Evolutionary conservation across 2,888 invertebrate genomes (phyloP), one percentile per base, ranked within the genome.

Genomic region (Erebia epiphron): DNA sequence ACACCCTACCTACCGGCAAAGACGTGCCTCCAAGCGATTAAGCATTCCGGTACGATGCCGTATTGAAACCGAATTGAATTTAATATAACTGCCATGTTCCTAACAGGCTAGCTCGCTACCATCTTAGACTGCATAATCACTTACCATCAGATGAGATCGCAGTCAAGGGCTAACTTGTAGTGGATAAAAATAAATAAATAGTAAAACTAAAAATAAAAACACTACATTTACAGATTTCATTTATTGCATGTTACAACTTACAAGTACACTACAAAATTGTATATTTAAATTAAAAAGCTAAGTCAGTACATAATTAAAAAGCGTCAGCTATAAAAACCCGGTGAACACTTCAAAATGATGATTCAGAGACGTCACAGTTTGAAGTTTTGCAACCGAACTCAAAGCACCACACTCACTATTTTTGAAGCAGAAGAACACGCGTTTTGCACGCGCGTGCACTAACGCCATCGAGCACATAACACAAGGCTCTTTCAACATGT

Each of bases 381-480:
- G 98, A 50, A 99, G 84, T 81, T 97, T 96, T 3, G 95, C 95
- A 69, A 89, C 92, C 1, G 96, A 95, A 0, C 95, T 95, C 0
- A 99, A 86, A 0, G 96, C 97, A 0, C 99, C 99, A 70, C 94
- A 92, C 0, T 78, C 70, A 0, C 87, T 84, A 71, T 94, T 94
- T 0, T 90, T 81, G 0, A 90, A 82, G 7, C 95, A 94, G 83
- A 96, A 99, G 86, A 98, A 99, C 2, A 99, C 95, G 71, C 97
- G 94, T 67, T 95, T 95, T 0, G 95, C 96, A 74, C 99, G 93
- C n/a, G 98, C 97, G 86, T 99, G 99, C 0, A 98, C 94, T 68
- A 99, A 90, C 0, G 97, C 99, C 99, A 99, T 99, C 0, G 98
- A 94, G 89, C 99, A 99, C 96, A 99, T 98, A 0, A 97, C 84